Conservation (phyloP, 2,888 invertebrate genomes). For the Tridacna crocea region DNA sequence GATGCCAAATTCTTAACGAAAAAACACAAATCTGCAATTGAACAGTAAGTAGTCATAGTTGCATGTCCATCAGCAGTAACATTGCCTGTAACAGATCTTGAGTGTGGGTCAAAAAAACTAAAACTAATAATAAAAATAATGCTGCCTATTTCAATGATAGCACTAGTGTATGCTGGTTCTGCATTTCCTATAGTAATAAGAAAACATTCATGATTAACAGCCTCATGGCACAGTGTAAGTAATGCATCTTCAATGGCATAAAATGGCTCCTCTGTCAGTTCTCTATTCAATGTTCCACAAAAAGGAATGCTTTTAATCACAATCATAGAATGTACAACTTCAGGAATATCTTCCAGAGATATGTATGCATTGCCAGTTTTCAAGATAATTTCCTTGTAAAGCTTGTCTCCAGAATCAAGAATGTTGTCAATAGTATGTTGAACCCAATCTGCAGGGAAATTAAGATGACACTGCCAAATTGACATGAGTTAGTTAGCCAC, state of each 20-base stretch:
- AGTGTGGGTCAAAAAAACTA: too few relatives aligned
- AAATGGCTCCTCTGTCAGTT: constrained; percentile 1
- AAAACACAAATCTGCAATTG: constrained; percentile 10
- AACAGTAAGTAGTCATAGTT: not conserved
- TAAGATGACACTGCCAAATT: too few relatives aligned
- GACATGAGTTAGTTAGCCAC: too few relatives aligned
- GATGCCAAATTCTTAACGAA: not conserved
- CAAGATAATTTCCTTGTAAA: not conserved
- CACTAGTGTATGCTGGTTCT: too few relatives aligned
- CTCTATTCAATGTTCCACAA: not conserved
- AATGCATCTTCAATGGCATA: not conserved
- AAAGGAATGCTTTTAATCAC: not conserved
- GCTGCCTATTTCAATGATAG: too few relatives aligned
- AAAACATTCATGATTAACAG: too few relatives aligned
- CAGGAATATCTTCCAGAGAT: constrained; percentile 4
- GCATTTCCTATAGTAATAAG: too few relatives aligned
- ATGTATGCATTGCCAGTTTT: not conserved
- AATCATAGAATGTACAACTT: not conserved
- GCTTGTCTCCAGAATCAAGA: not conserved
- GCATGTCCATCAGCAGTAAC: constrained; percentile 1
- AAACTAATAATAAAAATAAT: too few relatives aligned
- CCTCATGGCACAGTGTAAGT: not conserved
- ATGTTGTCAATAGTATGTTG: too few relatives aligned
- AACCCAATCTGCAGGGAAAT: too few relatives aligned
- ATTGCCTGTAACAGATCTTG: not conserved